Base-by-base conservation (phyloP, 2,797 vertebrate species). In the Poeciliopsis turneri region DNA sequence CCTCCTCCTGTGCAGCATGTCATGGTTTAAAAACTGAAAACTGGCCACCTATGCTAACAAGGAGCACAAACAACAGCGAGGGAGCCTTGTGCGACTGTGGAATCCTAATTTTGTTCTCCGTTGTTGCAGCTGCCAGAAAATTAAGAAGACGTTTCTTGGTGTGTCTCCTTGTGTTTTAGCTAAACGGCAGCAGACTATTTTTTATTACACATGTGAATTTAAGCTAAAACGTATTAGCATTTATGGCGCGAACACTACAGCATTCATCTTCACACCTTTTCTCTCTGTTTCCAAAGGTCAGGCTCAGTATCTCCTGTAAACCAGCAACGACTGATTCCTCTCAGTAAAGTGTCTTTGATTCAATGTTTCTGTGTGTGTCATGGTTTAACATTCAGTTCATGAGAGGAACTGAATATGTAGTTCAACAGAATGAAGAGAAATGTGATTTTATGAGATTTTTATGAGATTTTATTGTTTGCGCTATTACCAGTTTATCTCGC, bases 181-280 rank as follows among this genome's bases (percentile, higher is more conserved):
- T 71, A 72, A 88, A 82, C 1, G 25, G 75, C 77, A 80, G 66
- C 7, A 36, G 28, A 53, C 66, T 36, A 76, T 84, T 87, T 79
- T 84, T 41, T 88, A 79, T 81, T 84, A 36, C 75, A 74, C 84
- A 74, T 68, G 76, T 76, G 68, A 76, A 76, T 80, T 80, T 86
- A 81, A 92, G 89, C 87, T 87, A 77, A 78, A 84, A 81, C 89
- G 89, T 84, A 91, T 91, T 89, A 90, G 90, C 93, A 94, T 93
- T 88, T 91, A 7, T 77, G 79, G 1, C 10, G 81, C 46, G 68
- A 76, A 82, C 87, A 84, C 76, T 86, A 76, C 85, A 82, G 85
- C 69, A 18, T 80, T 87, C 47, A 75, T 90, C 80, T 86, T 73
- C 82, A 89, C 72, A 59, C 84, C 74, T 78, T 78, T 47, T 83